Evolutionary conservation across 2,888 invertebrate species (phyloP).

Genomic region (Dendrolimus houi): DNA sequence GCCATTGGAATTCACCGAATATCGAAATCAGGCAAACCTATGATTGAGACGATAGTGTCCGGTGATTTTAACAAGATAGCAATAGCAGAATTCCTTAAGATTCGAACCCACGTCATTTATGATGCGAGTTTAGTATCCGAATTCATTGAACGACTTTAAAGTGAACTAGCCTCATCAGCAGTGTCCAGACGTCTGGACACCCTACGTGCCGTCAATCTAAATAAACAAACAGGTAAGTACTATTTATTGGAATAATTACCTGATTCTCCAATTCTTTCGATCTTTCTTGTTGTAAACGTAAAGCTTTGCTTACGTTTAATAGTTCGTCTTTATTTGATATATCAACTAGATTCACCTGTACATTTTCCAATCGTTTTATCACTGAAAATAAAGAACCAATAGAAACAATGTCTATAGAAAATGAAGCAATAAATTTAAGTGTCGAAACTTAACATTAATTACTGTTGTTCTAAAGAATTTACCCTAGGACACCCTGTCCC

Average conservation of each 20-base stretch:
- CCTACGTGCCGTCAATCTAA: not conserved
- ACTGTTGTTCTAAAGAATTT: slow-evolving; percentile 18
- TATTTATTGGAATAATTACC: slow-evolving; percentile 25
- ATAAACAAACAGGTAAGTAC: slow-evolving; percentile 2
- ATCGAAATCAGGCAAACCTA: too few species aligned
- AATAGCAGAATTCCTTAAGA: too few species aligned
- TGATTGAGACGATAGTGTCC: too few species aligned
- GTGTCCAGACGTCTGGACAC: too few species aligned
- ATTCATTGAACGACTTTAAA: too few species aligned
- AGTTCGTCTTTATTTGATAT: slow-evolving; percentile 80
- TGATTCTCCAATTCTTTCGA: slow-evolving; percentile 63
- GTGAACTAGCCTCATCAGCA: too few species aligned
- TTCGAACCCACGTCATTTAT: too few species aligned
- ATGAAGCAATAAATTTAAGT: slow-evolving; percentile 15
- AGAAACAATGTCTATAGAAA: not conserved
- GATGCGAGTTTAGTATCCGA: too few species aligned
- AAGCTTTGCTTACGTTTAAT: slow-evolving; percentile 67
- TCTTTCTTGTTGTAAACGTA: slow-evolving; percentile 71
- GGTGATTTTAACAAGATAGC: too few species aligned
- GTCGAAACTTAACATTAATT: slow-evolving; percentile 22
- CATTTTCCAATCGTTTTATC: slow-evolving; percentile 67
- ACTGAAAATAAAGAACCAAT: slow-evolving; percentile 37
- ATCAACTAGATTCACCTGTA: slow-evolving; percentile 79
- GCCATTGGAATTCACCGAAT: too few species aligned
- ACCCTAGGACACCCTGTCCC: slow-evolving; percentile 12